These are phyloP conservation scores for Scortum barcoo DNA, from an alignment of 2,113 vertebrate species.

Conservation along the genomic window DNA sequence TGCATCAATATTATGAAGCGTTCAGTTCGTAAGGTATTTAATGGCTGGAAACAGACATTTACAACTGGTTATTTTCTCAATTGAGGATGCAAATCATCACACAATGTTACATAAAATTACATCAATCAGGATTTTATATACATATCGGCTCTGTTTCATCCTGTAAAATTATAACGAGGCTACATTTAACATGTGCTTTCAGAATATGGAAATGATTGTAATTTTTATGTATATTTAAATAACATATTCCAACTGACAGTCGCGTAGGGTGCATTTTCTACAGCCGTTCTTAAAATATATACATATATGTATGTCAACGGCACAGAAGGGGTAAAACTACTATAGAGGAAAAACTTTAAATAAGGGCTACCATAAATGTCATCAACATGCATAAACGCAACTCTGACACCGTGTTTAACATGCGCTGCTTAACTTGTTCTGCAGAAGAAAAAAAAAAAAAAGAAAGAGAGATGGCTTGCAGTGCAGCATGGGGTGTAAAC, in stretches of 20 bases:
- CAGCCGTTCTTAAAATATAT: neutral
- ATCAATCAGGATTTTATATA: neutral
- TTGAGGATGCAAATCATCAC: too few species aligned
- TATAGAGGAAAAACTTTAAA: neutral
- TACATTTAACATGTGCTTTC: neutral
- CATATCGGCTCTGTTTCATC: too few species aligned
- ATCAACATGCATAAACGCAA: neutral
- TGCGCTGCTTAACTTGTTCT: slow-evolving; percentile 5
- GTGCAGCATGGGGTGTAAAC: slow-evolving; percentile 15
- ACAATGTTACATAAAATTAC: neutral
- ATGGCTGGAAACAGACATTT: neutral
- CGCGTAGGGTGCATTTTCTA: too few species aligned
- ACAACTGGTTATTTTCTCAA: too few species aligned
- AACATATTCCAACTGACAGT: neutral
- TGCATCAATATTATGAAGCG: neutral
- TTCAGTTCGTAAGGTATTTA: neutral
- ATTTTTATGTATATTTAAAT: neutral
- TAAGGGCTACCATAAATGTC: neutral
- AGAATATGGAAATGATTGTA: neutral
- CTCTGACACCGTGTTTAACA: neutral
- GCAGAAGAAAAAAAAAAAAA: too few species aligned
- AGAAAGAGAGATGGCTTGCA: slow-evolving; percentile 3
- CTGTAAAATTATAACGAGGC: too few species aligned
- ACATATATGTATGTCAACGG: neutral
- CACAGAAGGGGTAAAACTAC: neutral